Conservation (phyloP, 2,888 invertebrate genomes). For the Standfussiana lucernea region DNA sequence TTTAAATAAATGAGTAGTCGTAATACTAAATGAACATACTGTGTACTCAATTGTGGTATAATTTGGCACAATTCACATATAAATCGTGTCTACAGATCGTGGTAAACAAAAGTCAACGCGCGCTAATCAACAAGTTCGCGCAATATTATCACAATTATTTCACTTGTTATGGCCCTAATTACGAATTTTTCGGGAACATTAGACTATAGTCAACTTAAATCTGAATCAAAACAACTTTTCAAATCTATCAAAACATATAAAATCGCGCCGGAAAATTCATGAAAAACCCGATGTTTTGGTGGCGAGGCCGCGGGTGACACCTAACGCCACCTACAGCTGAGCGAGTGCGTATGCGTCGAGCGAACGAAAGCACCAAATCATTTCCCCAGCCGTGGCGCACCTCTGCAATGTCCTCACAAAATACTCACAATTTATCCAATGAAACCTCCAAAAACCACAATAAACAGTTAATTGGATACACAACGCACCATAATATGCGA, state of each 20-base stretch:
- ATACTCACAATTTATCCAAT: slow-evolving; percentile 89
- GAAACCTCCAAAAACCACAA: slow-evolving; percentile 88
- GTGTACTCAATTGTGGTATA: slow-evolving; percentile 64
- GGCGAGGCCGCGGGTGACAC: slow-evolving; percentile 83
- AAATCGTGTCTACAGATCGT: slow-evolving; percentile 77
- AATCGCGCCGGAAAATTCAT: slow-evolving; percentile 90
- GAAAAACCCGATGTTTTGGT: slow-evolving; percentile 90
- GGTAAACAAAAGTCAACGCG: slow-evolving; percentile 85
- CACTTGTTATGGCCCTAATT: slow-evolving; percentile 61
- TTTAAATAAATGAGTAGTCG: slow-evolving; percentile 57
- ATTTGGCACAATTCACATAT: slow-evolving; percentile 74
- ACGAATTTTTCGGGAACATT: slow-evolving; percentile 63
- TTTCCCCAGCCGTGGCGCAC: slow-evolving; percentile 91
- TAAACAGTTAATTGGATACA: slow-evolving; percentile 88
- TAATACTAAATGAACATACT: slow-evolving; percentile 60
- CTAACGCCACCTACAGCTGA: slow-evolving; percentile 91
- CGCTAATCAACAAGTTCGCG: slow-evolving; percentile 84
- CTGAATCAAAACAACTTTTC: slow-evolving; percentile 75
- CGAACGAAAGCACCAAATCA: slow-evolving; percentile 91
- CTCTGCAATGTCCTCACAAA: slow-evolving; percentile 89
- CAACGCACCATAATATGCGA: slow-evolving; percentile 90
- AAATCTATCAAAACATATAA: slow-evolving; percentile 79
- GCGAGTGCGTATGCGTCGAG: slow-evolving; percentile 90
- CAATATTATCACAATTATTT: slow-evolving; percentile 79
- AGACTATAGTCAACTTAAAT: slow-evolving; percentile 67